Evolutionary conservation across 1,140 invertebrate species (phyloP), one percentile per base, ranked within the genome.

Genomic region (Lordiphosa stackelbergi): DNA sequence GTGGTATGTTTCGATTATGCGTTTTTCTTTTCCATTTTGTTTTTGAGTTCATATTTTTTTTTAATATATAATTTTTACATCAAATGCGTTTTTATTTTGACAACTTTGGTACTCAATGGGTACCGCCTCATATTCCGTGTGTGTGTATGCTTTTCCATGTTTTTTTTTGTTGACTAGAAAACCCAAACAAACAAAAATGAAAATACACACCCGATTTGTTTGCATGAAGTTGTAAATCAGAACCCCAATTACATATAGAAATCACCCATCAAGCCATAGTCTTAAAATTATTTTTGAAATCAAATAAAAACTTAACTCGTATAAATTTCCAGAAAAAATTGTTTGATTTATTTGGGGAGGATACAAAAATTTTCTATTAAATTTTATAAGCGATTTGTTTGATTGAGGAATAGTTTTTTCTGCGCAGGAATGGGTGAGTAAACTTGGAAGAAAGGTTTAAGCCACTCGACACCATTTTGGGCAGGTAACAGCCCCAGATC

Each of bases 261-360:
- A 48, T 41, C 61, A 63, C 64, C 36, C 22, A 42, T 31, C 12
- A 62, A 48, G 36, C 53, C 45, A 62, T 65, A 65, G 62, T 48
- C 11, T 48, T 55, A 65, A 43, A 24, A 31, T n/a, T 65, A 65
- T 65, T 65, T 65, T 65, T 65, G 61, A 65, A 55, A 65, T 48
- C 12, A 42, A 65, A 65, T 65, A 37, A 45, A 48, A 45, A 19
- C 19, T 4, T 19, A 61, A 61, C 60, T 22, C 59, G 61, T 31
- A 62, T 62, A 61, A 61, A 55, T 34, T 48, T 59, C 31, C 24
- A 40, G 19, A 61, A 31, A 60, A 42, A 42, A 10, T 3, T 19
- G 2, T 2, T 19, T 19, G 19, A 3, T 19, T 3, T 3, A 19
- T 3, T 19, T 19, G 19, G 19, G 19, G 3, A 19, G 19, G 19